Evolutionary conservation across 2,888 invertebrate species (phyloP), one percentile per base, ranked within the genome.

Genomic region (Acronicta leporina): DNA sequence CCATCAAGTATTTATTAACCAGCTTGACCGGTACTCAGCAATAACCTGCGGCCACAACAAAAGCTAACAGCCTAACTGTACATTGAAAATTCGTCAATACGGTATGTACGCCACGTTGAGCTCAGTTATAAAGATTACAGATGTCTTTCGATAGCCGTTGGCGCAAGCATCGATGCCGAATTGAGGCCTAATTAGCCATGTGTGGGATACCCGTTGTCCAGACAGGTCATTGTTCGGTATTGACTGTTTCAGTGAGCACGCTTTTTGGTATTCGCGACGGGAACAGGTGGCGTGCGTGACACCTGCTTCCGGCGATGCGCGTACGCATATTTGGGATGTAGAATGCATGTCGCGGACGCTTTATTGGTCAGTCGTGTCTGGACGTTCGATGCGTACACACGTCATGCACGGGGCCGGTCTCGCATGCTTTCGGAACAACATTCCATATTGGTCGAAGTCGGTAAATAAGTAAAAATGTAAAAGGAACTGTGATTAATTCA

Each of bases 241-340:
- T 58, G 63, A 64, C 60, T 64, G 44, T 70, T 59, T 60, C 70
- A 66, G 68, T 61, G 65, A 60, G 54, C 66, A 71, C 44, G 54
- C 71, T 67, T 81, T 88, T 88, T 87, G 84, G 85, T 89, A 92
- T 92, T 90, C 91, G 86, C 84, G 76, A 71, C 87, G 65, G 48
- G 85, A 71, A 83, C 90, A 91, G 89, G 87, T 87, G 88, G 81
- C 79, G 77, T 81, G 81, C 87, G 83, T 83, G 88, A 82, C 90
- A 90, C 88, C 90, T 90, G 91, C 85, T 91, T 92, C 92, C 92
- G 79, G 63, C 67, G 77, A 58, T 54, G 77, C 64, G 81, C 75
- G 63, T 72, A 86, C 87, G 87, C 88, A 85, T 75, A 73, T 79
- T 79, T 79, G 77, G 77, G 71, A 72, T 75, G 52, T 55, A 73